phyloP scores from a whole-genome alignment of 2,113 vertebrate genomes.

The Anolis sagrei region DNA sequence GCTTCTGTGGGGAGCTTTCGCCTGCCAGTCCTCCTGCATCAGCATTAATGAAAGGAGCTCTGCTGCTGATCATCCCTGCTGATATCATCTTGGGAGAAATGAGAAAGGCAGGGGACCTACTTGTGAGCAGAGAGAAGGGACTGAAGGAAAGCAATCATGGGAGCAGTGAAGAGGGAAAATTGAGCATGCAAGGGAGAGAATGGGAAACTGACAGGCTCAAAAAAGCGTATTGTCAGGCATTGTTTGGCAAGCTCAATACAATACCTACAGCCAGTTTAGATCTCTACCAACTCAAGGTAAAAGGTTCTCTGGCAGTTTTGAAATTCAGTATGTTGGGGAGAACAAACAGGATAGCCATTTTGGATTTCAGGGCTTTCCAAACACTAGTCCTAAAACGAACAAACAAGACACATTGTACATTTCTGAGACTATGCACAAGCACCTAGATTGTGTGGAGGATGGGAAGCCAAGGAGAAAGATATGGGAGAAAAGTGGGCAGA shows the following conservation, averaged over 20 bases:
- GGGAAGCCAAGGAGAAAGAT: background rate
- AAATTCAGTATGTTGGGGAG: background rate
- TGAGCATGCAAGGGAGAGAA: constrained; percentile 7
- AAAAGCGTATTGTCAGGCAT: constrained; percentile 40
- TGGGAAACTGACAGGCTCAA: background rate
- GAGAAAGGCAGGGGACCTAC: constrained; percentile 45
- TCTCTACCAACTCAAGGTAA: background rate
- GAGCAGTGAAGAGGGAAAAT: constrained; percentile 48
- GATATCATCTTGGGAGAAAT: constrained; percentile 55
- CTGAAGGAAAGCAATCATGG: constrained; percentile 52
- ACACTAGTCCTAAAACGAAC: background rate
- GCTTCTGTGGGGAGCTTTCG: background rate
- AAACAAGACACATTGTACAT: background rate
- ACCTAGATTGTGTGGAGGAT: background rate
- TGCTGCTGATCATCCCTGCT: constrained; percentile 43
- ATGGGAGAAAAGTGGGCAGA: no score
- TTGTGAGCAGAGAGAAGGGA: constrained; percentile 40
- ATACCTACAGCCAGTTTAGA: background rate
- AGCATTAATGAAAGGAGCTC: constrained; percentile 54
- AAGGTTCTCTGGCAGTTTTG: background rate
- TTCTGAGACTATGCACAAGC: no score
- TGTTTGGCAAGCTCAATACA: background rate
- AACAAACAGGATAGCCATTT: background rate
- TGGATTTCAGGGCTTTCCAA: background rate
- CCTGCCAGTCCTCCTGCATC: constrained; percentile 33